Percentiles rank a stretch among this genome's conserved stretches.
Evolutionary conservation across 1,140 invertebrate species (phyloP).

Genomic region (Drosophila eugracilis): DNA sequence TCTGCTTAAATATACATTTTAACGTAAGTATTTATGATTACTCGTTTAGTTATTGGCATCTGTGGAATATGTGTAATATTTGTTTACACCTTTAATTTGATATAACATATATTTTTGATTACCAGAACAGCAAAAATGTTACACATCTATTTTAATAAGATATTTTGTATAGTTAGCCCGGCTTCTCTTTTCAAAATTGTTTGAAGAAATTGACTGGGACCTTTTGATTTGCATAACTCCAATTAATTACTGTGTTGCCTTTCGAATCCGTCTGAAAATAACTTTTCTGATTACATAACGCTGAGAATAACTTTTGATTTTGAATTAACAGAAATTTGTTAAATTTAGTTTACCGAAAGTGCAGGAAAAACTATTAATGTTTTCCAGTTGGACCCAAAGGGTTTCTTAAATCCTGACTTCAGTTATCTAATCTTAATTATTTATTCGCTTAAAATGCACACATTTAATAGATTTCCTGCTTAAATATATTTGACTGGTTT

Average conservation of each 20-base stretch:
- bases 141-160: conserved; percentile 32
- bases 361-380: not conserved
- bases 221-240: conserved; percentile 12
- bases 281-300: conserved; percentile 21
- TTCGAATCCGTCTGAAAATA: conserved; percentile 8
- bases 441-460: conserved; percentile 21
- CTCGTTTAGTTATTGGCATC: conserved; percentile 54
- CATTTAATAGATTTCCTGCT: conserved; percentile 1
- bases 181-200: not conserved
- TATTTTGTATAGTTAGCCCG: conserved; percentile 14
- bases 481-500: conserved; percentile 21
- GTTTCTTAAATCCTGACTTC: not conserved
- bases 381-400: not conserved
- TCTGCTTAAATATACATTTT: conserved; percentile 43
- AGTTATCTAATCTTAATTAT: conserved; percentile 10
- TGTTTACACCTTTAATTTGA: conserved; percentile 37
- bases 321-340: not conserved
- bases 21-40: conserved; percentile 45
- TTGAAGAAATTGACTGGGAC: not conserved
- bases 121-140: conserved; percentile 45
- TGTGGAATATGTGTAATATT: conserved; percentile 58
- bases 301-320: conserved; percentile 17
- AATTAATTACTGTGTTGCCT: conserved; percentile 6
- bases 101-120: conserved; percentile 62
- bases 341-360: not conserved